A percentile compares a stretch with the other conserved stretches of the same genome.
Conservation (phyloP, 2,888 invertebrate species). For the Cryptops parisi region DNA sequence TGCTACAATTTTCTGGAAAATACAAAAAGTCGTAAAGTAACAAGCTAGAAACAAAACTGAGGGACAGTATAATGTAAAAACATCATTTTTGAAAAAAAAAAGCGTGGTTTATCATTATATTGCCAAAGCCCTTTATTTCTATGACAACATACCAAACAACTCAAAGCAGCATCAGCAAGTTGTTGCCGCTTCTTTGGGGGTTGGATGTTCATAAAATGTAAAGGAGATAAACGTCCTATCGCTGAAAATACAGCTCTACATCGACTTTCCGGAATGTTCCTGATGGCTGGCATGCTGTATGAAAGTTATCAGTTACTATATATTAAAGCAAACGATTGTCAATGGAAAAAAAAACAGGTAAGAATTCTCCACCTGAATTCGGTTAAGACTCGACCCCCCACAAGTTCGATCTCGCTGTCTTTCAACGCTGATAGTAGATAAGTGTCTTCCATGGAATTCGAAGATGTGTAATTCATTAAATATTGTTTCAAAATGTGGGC, state of each 20-base stretch:
- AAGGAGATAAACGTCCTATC: not conserved
- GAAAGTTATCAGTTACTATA: not conserved
- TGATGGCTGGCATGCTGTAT: not conserved
- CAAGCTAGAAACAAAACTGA: too few relatives aligned
- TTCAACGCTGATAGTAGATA: not conserved
- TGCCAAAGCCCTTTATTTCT: too few relatives aligned
- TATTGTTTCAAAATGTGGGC: not conserved
- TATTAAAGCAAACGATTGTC: too few relatives aligned
- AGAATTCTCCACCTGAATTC: not conserved
- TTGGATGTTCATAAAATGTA: not conserved
- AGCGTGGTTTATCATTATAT: too few relatives aligned
- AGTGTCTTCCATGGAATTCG: not conserved
- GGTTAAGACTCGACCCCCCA: not conserved
- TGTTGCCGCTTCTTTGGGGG: not conserved
- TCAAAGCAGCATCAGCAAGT: not conserved
- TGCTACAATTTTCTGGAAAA: too few relatives aligned
- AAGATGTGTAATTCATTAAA: not conserved
- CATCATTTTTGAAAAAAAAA: too few relatives aligned
- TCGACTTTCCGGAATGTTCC: not conserved
- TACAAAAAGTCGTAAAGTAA: too few relatives aligned
- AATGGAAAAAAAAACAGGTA: too few relatives aligned
- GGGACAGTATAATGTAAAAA: too few relatives aligned
- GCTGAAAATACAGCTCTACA: not conserved
- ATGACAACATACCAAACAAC: not conserved
- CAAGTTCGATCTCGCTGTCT: not conserved